Evolutionary conservation across 2,888 invertebrate genomes (phyloP).

Genomic region (Nomada flava): DNA sequence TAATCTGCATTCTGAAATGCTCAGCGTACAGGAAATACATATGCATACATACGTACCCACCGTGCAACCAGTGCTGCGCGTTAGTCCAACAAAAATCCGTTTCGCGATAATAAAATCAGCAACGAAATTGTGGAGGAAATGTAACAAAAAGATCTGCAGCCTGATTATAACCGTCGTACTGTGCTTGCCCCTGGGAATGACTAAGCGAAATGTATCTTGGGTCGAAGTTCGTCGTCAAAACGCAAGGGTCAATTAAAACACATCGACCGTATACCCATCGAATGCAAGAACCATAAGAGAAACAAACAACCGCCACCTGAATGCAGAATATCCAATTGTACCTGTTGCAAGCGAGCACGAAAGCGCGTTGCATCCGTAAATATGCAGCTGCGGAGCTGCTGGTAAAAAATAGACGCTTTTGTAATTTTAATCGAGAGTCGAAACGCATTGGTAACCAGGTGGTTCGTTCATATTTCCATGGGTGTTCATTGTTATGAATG

Average conservation of each 20-base stretch:
- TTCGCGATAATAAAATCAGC: background rate
- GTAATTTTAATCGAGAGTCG: background rate
- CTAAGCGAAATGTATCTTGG: conserved; percentile 12
- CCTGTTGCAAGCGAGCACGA: conserved; percentile 31
- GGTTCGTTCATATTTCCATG: background rate
- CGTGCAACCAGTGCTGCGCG: no score
- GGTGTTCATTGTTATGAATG: background rate
- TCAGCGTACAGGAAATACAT: background rate
- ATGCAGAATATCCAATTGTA: background rate
- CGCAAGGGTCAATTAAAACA: conserved; percentile 35
- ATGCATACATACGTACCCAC: background rate
- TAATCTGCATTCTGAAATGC: conserved; percentile 14
- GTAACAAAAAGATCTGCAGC: no score
- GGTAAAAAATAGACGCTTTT: background rate
- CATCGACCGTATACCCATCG: background rate
- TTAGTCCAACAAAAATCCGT: background rate
- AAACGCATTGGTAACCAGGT: background rate
- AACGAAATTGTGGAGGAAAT: background rate
- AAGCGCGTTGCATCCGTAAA: background rate
- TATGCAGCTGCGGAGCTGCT: no score
- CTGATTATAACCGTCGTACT: background rate
- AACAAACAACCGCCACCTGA: background rate
- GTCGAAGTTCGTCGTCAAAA: conserved; percentile 12
- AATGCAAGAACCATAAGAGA: background rate
- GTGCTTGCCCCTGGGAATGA: conserved; percentile 14